These are phyloP conservation scores for Dolichoris vasculosae DNA, from an alignment of 1,140 invertebrate species.

Conservation along the genomic window DNA sequence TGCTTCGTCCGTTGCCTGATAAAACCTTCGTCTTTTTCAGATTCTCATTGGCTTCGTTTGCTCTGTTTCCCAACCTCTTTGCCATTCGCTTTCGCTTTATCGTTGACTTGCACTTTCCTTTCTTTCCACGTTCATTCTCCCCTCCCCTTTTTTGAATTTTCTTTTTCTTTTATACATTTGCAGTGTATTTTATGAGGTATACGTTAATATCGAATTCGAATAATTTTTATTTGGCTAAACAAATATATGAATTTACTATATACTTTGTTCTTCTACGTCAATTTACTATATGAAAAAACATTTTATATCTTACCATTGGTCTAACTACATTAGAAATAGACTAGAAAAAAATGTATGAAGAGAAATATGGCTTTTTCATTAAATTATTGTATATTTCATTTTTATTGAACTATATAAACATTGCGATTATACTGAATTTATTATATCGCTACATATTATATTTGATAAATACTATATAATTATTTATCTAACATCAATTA, in stretches of 20 bases:
- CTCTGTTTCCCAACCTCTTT: not conserved
- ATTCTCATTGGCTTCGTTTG: slow-evolving; percentile 30
- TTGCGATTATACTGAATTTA: no score
- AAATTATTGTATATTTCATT: no score
- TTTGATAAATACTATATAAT: no score
- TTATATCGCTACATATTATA: no score
- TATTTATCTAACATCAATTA: no score
- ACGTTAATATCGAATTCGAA: not conserved
- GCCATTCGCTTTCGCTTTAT: not conserved
- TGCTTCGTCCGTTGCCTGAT: not conserved
- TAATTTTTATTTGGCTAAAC: not conserved
- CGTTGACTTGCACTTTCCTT: slow-evolving; percentile 18
- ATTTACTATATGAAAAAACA: not conserved
- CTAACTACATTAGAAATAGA: no score
- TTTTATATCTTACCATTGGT: not conserved
- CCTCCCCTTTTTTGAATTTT: not conserved
- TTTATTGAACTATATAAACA: no score
- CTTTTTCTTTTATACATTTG: not conserved
- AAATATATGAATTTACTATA: not conserved
- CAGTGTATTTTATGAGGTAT: not conserved
- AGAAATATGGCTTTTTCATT: no score
- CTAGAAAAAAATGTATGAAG: no score
- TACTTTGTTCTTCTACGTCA: not conserved
- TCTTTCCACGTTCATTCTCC: not conserved
- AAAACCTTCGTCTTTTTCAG: not conserved